Conservation (phyloP, 2,797 vertebrate species). For the Pantherophis alleghaniensis region DNA sequence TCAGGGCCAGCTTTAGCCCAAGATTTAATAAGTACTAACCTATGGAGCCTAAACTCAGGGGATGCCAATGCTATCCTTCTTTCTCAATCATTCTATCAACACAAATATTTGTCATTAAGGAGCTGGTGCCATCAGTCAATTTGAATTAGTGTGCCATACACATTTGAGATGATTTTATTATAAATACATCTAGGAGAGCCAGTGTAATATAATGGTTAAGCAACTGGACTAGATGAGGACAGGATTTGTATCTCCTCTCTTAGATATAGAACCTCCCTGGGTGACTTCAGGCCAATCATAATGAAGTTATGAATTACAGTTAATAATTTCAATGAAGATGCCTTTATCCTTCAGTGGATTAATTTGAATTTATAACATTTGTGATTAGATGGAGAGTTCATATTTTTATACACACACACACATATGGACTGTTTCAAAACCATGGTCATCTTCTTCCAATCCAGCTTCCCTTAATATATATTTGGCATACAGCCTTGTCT, state of each 20-base stretch:
- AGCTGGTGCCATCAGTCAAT: neutral
- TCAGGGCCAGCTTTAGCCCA: neutral
- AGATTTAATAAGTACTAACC: neutral
- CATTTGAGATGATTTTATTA: neutral
- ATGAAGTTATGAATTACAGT: neutral
- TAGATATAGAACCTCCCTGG: neutral
- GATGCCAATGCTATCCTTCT: too few species aligned
- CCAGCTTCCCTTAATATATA: neutral
- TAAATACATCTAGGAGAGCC: neutral
- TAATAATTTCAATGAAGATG: neutral
- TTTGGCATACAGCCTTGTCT: neutral
- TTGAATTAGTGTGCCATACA: neutral
- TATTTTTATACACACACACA: neutral
- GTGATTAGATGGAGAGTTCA: neutral
- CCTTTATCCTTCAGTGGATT: neutral
- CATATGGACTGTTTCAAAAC: neutral
- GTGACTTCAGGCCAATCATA: neutral
- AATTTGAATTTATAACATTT: neutral
- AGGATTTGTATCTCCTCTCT: neutral
- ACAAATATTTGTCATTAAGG: neutral
- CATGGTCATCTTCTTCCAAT: neutral
- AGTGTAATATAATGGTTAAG: neutral
- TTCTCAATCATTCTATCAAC: neutral
- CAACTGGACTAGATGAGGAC: neutral
- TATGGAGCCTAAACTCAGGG: neutral